These are phyloP conservation scores for Cirrhinus mrigala DNA, from an alignment of 2,797 vertebrate species.

Conservation along the genomic window DNA sequence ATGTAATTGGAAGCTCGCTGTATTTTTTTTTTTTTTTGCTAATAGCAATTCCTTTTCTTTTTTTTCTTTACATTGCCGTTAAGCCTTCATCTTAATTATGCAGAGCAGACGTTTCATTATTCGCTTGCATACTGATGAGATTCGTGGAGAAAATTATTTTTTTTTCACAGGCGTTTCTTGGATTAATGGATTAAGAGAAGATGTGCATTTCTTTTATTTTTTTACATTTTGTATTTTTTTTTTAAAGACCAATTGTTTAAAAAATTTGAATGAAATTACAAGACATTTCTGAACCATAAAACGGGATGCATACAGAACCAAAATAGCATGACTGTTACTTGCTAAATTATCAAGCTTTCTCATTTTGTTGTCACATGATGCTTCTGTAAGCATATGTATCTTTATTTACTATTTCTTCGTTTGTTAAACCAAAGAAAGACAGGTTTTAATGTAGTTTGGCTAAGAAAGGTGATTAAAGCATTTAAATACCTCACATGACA, in stretches of 20 bases:
- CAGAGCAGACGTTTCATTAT: conserved; percentile 64
- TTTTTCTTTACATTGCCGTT: conserved; percentile 60
- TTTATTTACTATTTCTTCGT: not conserved
- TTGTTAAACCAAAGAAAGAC: conserved; percentile 56
- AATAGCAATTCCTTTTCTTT: conserved; percentile 61
- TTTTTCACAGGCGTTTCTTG: conserved; percentile 55
- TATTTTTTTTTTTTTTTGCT: conserved; percentile 45
- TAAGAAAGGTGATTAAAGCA: conserved; percentile 60
- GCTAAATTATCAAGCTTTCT: not conserved
- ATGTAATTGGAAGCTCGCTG: conserved; percentile 54
- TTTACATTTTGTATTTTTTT: conserved; percentile 14
- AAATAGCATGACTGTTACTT: not conserved
- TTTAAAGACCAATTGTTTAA: conserved; percentile 3
- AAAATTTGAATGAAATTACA: not conserved
- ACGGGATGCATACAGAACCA: not conserved
- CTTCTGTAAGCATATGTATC: conserved; percentile 12
- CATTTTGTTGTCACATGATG: not conserved
- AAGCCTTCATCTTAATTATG: conserved; percentile 65
- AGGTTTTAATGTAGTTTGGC: conserved; percentile 44
- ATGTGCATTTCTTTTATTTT: conserved; percentile 15
- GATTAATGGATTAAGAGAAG: conserved; percentile 9
- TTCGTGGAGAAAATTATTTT: conserved; percentile 49
- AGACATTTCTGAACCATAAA: conserved; percentile 3
- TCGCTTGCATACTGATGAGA: conserved; percentile 63
- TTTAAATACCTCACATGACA: conserved; percentile 62